phyloP scores from a whole-genome alignment of 2,113 vertebrate genomes.

The Microtus richardsoni region DNA sequence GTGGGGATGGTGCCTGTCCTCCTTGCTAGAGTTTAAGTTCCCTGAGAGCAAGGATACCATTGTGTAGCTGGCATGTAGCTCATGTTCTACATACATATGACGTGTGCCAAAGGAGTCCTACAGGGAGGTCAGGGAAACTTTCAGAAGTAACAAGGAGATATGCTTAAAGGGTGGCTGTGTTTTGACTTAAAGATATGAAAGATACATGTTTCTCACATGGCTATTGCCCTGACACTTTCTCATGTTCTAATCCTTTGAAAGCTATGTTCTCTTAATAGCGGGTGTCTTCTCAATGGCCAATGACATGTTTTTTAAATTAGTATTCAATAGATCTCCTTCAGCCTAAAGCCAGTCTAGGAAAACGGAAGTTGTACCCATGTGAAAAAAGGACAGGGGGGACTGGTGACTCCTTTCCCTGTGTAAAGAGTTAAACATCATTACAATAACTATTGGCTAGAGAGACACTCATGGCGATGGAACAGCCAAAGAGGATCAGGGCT shows the following conservation, averaged over 20 bases:
- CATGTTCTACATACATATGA: not conserved
- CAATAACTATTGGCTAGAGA: not conserved
- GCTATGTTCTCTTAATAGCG: not conserved
- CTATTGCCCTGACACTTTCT: slow-evolving; percentile 4
- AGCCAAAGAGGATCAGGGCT: not conserved
- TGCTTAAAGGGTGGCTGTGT: not conserved
- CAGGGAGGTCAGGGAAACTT: not conserved
- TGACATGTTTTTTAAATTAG: not conserved
- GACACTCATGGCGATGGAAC: slow-evolving; percentile 10
- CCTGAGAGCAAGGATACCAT: not conserved
- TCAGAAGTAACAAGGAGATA: not conserved
- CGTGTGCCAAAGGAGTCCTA: not conserved
- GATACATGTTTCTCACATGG: not conserved
- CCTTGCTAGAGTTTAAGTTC: slow-evolving; percentile 5
- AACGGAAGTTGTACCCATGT: not conserved
- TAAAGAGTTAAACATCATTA: slow-evolving; percentile 43
- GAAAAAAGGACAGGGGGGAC: not conserved
- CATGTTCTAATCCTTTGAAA: slow-evolving; percentile 34
- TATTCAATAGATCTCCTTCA: not conserved
- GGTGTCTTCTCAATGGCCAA: not conserved
- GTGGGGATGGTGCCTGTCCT: not conserved
- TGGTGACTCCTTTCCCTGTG: not conserved
- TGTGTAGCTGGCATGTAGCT: not conserved
- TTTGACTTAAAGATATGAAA: not conserved
- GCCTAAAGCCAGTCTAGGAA: not conserved